These are phyloP conservation scores for Halcyon malimbica DNA, from an alignment of 2,113 vertebrate species.

Conservation along the genomic window DNA sequence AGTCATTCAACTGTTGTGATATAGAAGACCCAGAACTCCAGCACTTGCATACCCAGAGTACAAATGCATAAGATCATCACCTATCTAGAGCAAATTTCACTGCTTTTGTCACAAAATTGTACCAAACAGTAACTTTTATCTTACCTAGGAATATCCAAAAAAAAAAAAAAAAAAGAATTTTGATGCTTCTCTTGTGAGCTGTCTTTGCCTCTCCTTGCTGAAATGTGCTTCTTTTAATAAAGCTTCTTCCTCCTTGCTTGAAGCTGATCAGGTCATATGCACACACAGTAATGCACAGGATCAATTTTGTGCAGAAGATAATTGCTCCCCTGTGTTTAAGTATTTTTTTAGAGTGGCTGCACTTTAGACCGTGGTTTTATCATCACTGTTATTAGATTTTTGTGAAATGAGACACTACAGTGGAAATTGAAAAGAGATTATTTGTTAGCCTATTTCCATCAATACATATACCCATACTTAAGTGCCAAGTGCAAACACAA, in stretches of 20 bases:
- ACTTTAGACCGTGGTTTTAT: neutral
- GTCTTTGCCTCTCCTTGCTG: neutral
- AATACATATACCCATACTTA: neutral
- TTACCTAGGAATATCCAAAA: neutral
- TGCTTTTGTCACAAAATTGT: neutral
- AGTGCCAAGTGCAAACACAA: neutral
- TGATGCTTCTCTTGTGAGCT: neutral
- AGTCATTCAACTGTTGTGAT: neutral
- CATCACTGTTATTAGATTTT: neutral
- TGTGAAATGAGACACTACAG: neutral
- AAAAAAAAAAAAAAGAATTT: neutral
- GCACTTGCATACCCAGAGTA: neutral
- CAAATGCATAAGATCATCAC: neutral
- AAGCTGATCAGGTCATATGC: neutral
- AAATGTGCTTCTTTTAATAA: neutral
- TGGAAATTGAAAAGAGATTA: neutral
- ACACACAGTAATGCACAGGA: neutral
- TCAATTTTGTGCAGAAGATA: neutral
- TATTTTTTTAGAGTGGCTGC: neutral
- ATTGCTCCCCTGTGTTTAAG: neutral
- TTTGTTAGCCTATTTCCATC: neutral
- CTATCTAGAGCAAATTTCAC: neutral
- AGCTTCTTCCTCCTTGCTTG: neutral
- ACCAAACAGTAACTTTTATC: neutral
- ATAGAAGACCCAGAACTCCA: neutral